These are phyloP conservation scores for Cebidichthys violaceus DNA, from an alignment of 2,113 vertebrate genomes.

Conservation along the genomic window DNA sequence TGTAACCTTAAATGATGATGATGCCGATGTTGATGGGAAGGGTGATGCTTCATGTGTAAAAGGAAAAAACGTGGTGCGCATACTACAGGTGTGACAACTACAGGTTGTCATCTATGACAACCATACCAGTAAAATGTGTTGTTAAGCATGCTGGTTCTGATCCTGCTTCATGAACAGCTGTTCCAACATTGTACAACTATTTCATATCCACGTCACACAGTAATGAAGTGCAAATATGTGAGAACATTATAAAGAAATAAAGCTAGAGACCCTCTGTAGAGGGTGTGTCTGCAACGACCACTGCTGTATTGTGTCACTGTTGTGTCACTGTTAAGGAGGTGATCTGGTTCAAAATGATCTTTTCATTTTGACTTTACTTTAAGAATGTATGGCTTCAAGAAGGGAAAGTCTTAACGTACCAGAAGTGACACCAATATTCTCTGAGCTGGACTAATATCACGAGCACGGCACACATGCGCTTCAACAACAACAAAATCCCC, in stretches of 20 bases:
- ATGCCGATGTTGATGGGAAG: conserved; percentile 51
- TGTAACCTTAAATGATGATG: conserved; percentile 14
- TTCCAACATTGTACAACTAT: background rate
- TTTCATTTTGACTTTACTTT: too few species aligned
- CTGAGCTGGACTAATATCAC: background rate
- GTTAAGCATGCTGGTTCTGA: background rate
- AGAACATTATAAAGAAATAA: background rate
- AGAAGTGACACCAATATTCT: background rate
- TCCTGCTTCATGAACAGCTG: too few species aligned
- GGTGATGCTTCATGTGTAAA: conserved; percentile 24
- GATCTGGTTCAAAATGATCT: too few species aligned
- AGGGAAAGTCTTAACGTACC: too few species aligned
- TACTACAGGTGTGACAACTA: background rate
- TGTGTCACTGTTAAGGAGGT: too few species aligned
- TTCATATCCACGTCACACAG: background rate
- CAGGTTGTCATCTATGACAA: conserved; percentile 15
- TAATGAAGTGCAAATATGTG: background rate
- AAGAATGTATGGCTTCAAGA: too few species aligned
- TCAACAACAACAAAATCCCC: background rate
- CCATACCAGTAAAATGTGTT: background rate
- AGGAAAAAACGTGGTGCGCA: conserved; percentile 15
- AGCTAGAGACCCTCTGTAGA: background rate
- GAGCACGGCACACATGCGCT: background rate
- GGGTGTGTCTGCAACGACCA: background rate
- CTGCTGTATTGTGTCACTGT: background rate